Percentiles rank a stretch among this genome's conserved stretches.
Conservation (phyloP, 2,797 vertebrate species). For the Tragopan temminckii region DNA sequence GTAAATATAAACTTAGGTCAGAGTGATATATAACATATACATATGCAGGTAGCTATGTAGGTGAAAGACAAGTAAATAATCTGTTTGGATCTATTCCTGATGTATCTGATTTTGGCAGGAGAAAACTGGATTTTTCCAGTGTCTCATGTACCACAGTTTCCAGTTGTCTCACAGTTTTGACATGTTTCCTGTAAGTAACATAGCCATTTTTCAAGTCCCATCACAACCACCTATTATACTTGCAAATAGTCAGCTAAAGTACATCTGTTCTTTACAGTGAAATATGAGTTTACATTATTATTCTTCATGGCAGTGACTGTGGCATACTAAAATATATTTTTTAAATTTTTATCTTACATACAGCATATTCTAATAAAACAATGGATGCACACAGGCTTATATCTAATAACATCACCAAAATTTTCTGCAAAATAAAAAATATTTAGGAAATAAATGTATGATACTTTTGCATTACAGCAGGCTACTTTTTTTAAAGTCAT, state of each 20-base stretch:
- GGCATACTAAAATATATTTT: background rate
- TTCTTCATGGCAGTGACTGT: background rate
- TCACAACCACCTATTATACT: constrained; percentile 57
- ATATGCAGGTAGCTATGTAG: background rate
- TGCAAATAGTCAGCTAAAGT: constrained; percentile 54
- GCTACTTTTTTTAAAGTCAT: constrained; percentile 10
- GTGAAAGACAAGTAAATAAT: background rate
- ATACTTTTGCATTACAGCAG: constrained; percentile 9
- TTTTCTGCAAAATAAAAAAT: background rate
- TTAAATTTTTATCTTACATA: background rate
- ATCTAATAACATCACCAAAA: background rate
- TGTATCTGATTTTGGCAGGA: constrained; percentile 43
- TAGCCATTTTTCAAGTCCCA: constrained; percentile 40
- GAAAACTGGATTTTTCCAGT: constrained; percentile 16
- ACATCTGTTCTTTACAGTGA: constrained; percentile 40
- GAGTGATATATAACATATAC: background rate
- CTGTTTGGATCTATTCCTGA: constrained; percentile 11
- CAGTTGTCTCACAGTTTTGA: constrained; percentile 46
- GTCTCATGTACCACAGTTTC: constrained; percentile 32
- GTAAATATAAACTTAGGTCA: background rate
- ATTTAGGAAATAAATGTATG: background rate
- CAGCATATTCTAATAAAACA: background rate
- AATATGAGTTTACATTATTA: background rate
- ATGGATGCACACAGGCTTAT: background rate
- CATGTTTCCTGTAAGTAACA: constrained; percentile 47